Percentiles rank a stretch among this genome's conserved stretches.
phyloP scores from a whole-genome alignment of 1,140 invertebrate genomes.

The Dendroctonus ponderosae region DNA sequence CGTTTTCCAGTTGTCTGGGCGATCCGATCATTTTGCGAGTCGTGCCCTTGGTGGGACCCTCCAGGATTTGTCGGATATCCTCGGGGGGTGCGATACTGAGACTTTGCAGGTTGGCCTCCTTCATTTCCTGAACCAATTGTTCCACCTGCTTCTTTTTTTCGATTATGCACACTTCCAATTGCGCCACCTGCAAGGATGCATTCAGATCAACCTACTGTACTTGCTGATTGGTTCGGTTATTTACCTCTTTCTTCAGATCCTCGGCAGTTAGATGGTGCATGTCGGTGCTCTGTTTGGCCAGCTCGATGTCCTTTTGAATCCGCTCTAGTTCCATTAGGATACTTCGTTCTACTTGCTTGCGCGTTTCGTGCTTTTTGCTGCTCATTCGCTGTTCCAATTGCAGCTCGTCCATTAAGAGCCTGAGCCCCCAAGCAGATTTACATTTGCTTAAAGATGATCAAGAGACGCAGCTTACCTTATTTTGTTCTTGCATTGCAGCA shows the following conservation, averaged over 20 bases:
- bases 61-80: constrained; percentile 75
- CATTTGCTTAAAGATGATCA: constrained; percentile 36
- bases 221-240: neutral
- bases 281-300: constrained; percentile 78
- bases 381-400: constrained; percentile 58
- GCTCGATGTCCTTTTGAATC: constrained; percentile 77
- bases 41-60: constrained; percentile 82
- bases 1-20: constrained; percentile 86
- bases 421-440: constrained; percentile 37
- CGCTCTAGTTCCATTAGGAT: constrained; percentile 77
- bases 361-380: constrained; percentile 47
- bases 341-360: constrained; percentile 70
- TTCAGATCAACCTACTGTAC: too few relatives aligned
- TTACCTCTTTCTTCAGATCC: constrained; percentile 73
- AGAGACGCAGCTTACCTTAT: constrained; percentile 59
- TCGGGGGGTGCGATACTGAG: constrained; percentile 79
- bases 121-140: constrained; percentile 82
- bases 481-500: constrained; percentile 85
- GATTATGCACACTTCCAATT: constrained; percentile 74
- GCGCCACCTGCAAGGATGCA: constrained; percentile 57
- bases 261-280: constrained; percentile 77
- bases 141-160: constrained; percentile 86
- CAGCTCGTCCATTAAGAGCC: constrained; percentile 63
- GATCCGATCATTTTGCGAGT: constrained; percentile 87
- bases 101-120: constrained; percentile 87